A percentile compares a stretch with the other conserved stretches of the same genome.
phyloP scores from a whole-genome alignment of 2,113 vertebrate species.

The Indicator indicator region DNA sequence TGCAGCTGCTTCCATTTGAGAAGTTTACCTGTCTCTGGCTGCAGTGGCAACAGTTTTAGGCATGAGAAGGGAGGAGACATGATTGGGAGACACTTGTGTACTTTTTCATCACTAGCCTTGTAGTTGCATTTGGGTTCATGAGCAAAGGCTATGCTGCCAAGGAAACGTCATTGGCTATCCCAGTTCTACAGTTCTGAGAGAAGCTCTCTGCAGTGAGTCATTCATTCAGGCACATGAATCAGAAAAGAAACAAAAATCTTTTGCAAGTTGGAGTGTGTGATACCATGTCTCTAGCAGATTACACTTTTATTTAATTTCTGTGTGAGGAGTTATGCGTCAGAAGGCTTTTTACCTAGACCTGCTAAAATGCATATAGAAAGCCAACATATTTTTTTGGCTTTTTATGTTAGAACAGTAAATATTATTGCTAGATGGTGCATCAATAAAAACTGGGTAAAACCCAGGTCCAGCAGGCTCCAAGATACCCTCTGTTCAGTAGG shows the following conservation, averaged over 20 bases:
- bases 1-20: not conserved
- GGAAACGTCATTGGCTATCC: not conserved
- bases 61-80: not conserved
- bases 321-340: constrained; percentile 9
- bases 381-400: constrained; percentile 36
- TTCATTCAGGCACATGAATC: not conserved
- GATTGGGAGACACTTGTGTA: not conserved
- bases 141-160: not conserved
- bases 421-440: not conserved
- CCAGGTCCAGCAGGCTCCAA: not conserved
- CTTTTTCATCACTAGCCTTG: not conserved
- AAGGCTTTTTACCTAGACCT: constrained; percentile 31
- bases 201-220: not conserved
- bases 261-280: not conserved
- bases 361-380: constrained; percentile 38
- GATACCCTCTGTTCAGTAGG: not conserved
- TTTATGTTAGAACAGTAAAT: constrained; percentile 46
- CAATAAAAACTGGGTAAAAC: constrained; percentile 22
- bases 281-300: constrained; percentile 31
- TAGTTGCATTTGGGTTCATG: not conserved
- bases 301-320: constrained; percentile 40
- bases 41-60: not conserved
- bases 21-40: not conserved
- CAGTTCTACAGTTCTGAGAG: constrained; percentile 8
- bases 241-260: constrained; percentile 18